Evolutionary conservation across 2,888 invertebrate species (phyloP).

Genomic region (Anticlea derivata): DNA sequence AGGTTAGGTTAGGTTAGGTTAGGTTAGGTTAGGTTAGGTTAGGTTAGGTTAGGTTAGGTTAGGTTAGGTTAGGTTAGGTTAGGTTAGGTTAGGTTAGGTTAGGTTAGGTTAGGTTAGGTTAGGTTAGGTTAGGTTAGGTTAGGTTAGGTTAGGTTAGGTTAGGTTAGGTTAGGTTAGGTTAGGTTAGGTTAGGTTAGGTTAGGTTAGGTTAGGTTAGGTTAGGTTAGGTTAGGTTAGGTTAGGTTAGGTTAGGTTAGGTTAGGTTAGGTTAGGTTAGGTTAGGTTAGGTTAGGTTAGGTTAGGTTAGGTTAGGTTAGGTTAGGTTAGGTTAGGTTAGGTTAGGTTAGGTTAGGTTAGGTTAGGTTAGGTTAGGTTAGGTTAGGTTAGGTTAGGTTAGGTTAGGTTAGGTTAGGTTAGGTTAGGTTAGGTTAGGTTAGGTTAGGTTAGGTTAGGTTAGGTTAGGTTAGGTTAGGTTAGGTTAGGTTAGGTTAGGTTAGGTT

Average conservation of each 20-base stretch:
- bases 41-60: slow-evolving; percentile 35
- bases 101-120: slow-evolving; percentile 22
- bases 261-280: slow-evolving; percentile 26
- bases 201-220: slow-evolving; percentile 39
- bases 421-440: slow-evolving; percentile 26
- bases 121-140: slow-evolving; percentile 23
- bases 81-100: slow-evolving; percentile 33
- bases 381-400: slow-evolving; percentile 25
- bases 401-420: slow-evolving; percentile 23
- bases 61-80: slow-evolving; percentile 34
- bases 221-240: slow-evolving; percentile 22
- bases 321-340: slow-evolving; percentile 34
- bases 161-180: slow-evolving; percentile 35
- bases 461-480: slow-evolving; percentile 37
- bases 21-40: slow-evolving; percentile 30
- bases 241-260: slow-evolving; percentile 26
- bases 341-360: slow-evolving; percentile 37
- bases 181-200: slow-evolving; percentile 40
- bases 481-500: slow-evolving; percentile 35
- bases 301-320: slow-evolving; percentile 30
- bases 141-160: slow-evolving; percentile 31
- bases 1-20: slow-evolving; percentile 34
- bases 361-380: slow-evolving; percentile 26
- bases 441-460: slow-evolving; percentile 28
- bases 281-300: slow-evolving; percentile 19